Conservation (phyloP, 2,888 invertebrate genomes). For the Oligia strigilis region DNA sequence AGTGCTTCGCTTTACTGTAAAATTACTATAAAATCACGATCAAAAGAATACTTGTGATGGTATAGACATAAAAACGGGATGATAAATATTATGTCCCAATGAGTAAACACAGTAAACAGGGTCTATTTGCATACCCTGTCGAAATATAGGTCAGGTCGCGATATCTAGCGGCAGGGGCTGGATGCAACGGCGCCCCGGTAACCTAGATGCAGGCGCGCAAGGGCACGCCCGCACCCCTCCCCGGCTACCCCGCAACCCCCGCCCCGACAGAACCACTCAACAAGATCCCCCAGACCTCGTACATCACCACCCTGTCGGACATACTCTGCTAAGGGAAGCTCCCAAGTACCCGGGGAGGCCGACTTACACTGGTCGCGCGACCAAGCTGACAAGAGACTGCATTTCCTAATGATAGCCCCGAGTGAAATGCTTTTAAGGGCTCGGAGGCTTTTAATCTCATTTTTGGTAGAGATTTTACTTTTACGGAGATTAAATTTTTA, state of each 20-base stretch:
- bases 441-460: conserved; percentile 48
- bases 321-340: conserved; percentile 25
- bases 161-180: conserved; percentile 71
- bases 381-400: conserved; percentile 64
- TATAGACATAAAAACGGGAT: background rate
- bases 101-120: conserved; percentile 73
- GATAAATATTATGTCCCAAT: conserved; percentile 55
- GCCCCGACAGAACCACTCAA: conserved; percentile 52
- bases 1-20: background rate
- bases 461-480: conserved; percentile 31
- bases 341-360: conserved; percentile 36
- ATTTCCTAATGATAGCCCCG: conserved; percentile 65
- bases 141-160: conserved; percentile 85
- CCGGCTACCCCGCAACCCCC: conserved; percentile 70
- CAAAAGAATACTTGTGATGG: background rate
- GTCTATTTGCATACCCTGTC: conserved; percentile 72
- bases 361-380: conserved; percentile 40
- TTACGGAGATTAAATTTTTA: conserved; percentile 28
- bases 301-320: conserved; percentile 44
- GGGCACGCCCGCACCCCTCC: conserved; percentile 71
- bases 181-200: conserved; percentile 83
- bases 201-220: conserved; percentile 82
- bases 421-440: conserved; percentile 62
- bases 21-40: background rate
- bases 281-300: conserved; percentile 64